Evolutionary conservation across 2,888 invertebrate genomes (phyloP).

Genomic region (Stenodera caucasica): DNA sequence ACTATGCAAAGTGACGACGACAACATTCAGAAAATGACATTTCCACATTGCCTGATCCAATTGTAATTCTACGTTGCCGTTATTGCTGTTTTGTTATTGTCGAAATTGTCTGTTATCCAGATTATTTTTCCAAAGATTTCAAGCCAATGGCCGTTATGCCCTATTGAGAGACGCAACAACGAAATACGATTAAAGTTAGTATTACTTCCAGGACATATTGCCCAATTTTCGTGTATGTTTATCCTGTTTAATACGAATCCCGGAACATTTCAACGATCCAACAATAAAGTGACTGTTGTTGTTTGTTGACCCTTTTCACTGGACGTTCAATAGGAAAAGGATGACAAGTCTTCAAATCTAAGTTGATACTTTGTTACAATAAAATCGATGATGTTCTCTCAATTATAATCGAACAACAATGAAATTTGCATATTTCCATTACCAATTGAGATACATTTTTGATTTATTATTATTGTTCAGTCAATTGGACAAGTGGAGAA

Average conservation of each 20-base stretch:
- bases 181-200: slow-evolving; percentile 45
- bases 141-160: slow-evolving; percentile 33
- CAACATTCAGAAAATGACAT: background rate
- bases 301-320: background rate
- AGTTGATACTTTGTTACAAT: too few relatives aligned
- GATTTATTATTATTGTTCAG: too few relatives aligned
- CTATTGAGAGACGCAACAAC: slow-evolving; percentile 43
- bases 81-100: background rate
- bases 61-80: slow-evolving; percentile 12
- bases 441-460: too few relatives aligned
- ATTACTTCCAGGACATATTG: slow-evolving; percentile 42
- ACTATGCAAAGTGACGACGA: background rate
- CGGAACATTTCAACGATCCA: background rate
- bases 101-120: slow-evolving; percentile 25
- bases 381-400: too few relatives aligned
- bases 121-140: slow-evolving; percentile 42
- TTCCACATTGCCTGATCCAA: background rate
- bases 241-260: background rate
- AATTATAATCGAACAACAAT: too few relatives aligned
- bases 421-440: too few relatives aligned
- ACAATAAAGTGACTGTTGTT: background rate
- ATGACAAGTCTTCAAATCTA: too few relatives aligned
- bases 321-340: background rate
- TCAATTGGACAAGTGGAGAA: too few relatives aligned
- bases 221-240: slow-evolving; percentile 20